These are phyloP conservation scores for Melipona quadrifasciata DNA, from an alignment of 1,140 invertebrate species.

Conservation along the genomic window DNA sequence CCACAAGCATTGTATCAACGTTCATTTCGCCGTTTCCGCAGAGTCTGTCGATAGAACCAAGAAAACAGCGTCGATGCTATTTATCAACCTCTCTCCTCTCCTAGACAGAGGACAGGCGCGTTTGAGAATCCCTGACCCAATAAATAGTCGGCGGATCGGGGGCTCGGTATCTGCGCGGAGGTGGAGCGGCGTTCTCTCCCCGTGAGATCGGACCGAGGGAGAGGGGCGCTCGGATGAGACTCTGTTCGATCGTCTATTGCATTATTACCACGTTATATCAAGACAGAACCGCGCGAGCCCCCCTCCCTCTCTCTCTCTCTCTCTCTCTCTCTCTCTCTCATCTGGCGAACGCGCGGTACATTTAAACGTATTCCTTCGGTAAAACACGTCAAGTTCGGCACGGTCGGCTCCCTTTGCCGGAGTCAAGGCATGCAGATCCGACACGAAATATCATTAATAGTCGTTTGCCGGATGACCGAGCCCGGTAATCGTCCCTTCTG, in stretches of 20 bases:
- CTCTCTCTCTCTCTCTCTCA: not conserved
- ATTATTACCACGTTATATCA: slow-evolving; percentile 64
- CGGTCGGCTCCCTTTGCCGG: slow-evolving; percentile 65
- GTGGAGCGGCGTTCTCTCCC: slow-evolving; percentile 39
- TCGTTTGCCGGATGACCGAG: slow-evolving; percentile 80
- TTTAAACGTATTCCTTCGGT: slow-evolving; percentile 39
- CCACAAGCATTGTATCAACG: too few relatives aligned
- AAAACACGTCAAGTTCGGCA: slow-evolving; percentile 61
- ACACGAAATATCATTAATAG: slow-evolving; percentile 80
- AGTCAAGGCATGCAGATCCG: slow-evolving; percentile 76
- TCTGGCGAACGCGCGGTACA: not conserved
- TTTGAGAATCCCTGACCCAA: slow-evolving; percentile 58
- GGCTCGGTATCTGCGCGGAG: slow-evolving; percentile 32
- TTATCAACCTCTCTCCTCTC: not conserved
- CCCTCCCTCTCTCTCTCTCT: slow-evolving; percentile 20
- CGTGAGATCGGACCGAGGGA: slow-evolving; percentile 6
- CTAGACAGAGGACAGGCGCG: not conserved
- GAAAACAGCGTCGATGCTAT: too few relatives aligned
- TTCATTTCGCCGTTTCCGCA: too few relatives aligned
- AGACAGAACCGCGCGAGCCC: slow-evolving; percentile 48
- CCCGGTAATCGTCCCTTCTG: slow-evolving; percentile 75
- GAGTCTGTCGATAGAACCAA: too few relatives aligned
- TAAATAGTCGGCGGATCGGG: slow-evolving; percentile 53
- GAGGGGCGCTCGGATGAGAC: slow-evolving; percentile 13
- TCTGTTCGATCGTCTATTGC: slow-evolving; percentile 61